These are phyloP conservation scores for Glyphotaelius pellucidus DNA, from an alignment of 2,888 invertebrate genomes.

Conservation along the genomic window DNA sequence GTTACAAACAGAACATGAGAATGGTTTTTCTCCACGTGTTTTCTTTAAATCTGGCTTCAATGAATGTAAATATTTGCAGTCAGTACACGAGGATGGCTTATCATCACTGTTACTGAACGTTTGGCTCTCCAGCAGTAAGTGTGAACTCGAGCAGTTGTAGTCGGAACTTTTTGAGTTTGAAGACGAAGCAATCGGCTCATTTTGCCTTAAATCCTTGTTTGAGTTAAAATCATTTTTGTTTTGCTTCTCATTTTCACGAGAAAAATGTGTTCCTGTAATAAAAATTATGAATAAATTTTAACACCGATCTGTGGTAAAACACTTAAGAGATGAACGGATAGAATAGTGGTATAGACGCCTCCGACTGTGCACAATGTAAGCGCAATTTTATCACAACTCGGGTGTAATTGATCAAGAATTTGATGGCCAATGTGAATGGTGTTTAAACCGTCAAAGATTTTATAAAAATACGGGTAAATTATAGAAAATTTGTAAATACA, in stretches of 20 bases:
- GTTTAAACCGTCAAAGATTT: too few species aligned
- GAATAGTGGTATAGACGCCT: too few species aligned
- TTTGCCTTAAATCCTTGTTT: not conserved
- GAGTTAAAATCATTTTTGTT: not conserved
- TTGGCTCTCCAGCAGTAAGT: too few species aligned
- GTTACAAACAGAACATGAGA: not conserved
- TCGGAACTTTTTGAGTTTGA: not conserved
- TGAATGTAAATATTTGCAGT: not conserved
- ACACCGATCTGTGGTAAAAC: too few species aligned
- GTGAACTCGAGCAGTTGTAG: not conserved
- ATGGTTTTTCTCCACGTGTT: not conserved
- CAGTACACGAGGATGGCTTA: not conserved
- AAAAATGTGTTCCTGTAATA: not conserved
- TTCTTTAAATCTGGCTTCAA: not conserved
- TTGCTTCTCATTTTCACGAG: not conserved
- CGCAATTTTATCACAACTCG: too few species aligned
- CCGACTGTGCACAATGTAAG: too few species aligned
- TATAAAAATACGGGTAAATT: too few species aligned
- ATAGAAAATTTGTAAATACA: too few species aligned
- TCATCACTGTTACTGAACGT: not conserved
- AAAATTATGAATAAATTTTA: not conserved
- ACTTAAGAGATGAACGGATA: too few species aligned
- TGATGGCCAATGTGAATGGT: too few species aligned
- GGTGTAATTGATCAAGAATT: too few species aligned
- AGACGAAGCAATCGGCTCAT: not conserved